Evolutionary conservation across 2,797 vertebrate species (phyloP), one percentile per base, ranked within the genome.

Genomic region (Cuniculus paca): DNA sequence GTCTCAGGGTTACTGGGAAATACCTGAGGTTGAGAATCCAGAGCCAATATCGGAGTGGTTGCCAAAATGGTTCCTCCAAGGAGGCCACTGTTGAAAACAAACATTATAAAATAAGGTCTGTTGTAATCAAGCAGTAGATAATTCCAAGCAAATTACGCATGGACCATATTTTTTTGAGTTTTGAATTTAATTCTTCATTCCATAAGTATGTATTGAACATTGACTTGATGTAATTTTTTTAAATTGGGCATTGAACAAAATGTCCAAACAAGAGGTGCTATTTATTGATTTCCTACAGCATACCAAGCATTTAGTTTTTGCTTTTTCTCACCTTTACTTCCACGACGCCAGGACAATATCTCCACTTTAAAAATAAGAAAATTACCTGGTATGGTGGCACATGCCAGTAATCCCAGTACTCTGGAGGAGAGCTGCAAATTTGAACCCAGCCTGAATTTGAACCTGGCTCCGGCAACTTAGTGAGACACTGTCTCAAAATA

Each of bases 171-270:
- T 13, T 75, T 77, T 88, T 0, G 22, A 68, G 60, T 83, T 95
- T 85, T 96, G 61, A 82, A 68, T 79, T 90, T 22, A 74, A 74
- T 94, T 68, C 9, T 72, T 95, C 20, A n/a, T 87, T 93, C 54
- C 63, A 60, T 3, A 79, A 89, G 10, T 48, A 79, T 45, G 31
- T 17, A 48, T 36, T 45, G 50, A 92, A 70, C 65, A 74, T 17
- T 50, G 87, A n/a, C 31, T 48, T 48, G 63, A 16, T 39, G 3
- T 60, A 68, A 31, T 31, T 50, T 84, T 50, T 82, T 74, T 77
- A 2, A 36, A 42, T 19, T 5, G 65, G 91, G 31, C 45, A 77
- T 26, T 56, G 36, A 60, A 94, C 56, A 13, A 61, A 89, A 82
- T 65, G 20, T 77, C 65, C 72, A 56, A 78, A 39, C 4, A 79